Evolutionary conservation across 1,140 invertebrate genomes (phyloP), one percentile per base, ranked within the genome.

Genomic region (Protaetia brevitarsis): DNA sequence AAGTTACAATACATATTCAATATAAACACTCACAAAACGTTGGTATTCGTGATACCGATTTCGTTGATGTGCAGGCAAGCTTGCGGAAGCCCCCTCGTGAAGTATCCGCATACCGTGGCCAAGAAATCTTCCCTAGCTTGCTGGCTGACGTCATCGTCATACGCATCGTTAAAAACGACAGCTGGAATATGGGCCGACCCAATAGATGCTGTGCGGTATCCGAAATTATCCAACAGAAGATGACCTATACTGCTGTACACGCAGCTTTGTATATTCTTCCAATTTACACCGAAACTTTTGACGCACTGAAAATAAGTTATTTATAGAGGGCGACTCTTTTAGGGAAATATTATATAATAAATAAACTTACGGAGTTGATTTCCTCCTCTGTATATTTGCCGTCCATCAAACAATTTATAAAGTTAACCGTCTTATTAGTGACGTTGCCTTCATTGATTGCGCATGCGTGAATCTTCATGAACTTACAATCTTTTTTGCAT

Each of bases 401-500:
- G 68, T 45, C 85, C 19, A 87, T 86, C 59, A 80, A 78, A 69
- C 86, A 87, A 67, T 78, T 75, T 6, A 85, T 80, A 57, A 86
- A 80, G 36, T 81, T 72, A 10, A 84, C 76, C 57, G 74, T 76
- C 34, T 76, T 68, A 30, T 73, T 63, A 66, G 85, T 79, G 59
- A 78, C 72, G 2, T 71, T 60, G 66, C 78, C 72, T 73, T 77
- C 67, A 30, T 84, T 75, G 19, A 89, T 76, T 21, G 80, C 85
- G 66, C 88, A 90, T 3, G 85, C 83, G 68, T 89, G 88, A 13
- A 84, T 78, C 60, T 81, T 84, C 73, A 89, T 89, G 2, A 86
- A 86, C 28, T 80, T 76, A 65, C 89, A 90, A 0, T 88, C 89
- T 69, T 90, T 88, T 74, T 90, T 88, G 67, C 89, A 91, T n/a